These are phyloP conservation scores for Chlamydotis undulata DNA, from an alignment of 2,113 vertebrate species.

Conservation along the genomic window DNA sequence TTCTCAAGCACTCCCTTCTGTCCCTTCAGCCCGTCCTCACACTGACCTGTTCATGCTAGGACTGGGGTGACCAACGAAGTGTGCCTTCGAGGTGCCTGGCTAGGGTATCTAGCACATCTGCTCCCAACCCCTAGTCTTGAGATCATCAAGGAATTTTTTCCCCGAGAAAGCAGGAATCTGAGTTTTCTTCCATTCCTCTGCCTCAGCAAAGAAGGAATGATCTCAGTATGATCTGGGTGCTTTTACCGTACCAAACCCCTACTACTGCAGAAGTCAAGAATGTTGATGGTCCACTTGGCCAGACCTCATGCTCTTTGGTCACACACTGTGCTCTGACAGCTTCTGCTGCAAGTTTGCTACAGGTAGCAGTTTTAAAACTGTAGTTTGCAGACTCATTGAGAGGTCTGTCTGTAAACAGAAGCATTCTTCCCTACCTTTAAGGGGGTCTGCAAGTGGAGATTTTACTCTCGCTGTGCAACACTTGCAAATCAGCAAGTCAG, in stretches of 20 bases:
- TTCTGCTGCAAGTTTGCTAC: neutral
- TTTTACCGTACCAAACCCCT: neutral
- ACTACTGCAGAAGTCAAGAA: neutral
- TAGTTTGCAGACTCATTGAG: neutral
- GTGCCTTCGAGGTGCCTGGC: neutral
- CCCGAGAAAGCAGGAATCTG: neutral
- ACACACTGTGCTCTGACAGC: neutral
- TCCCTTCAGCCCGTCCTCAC: neutral
- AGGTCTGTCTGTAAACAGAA: neutral
- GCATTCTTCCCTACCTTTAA: neutral
- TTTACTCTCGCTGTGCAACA: neutral
- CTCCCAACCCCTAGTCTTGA: neutral
- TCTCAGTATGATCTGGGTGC: neutral
- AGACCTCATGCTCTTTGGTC: neutral
- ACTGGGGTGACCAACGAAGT: neutral
- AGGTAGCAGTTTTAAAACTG: neutral
- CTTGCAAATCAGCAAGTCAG: neutral
- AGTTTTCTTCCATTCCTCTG: neutral
- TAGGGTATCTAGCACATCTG: neutral
- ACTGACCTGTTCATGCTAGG: neutral
- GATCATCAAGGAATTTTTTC: neutral
- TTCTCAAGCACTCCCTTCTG: neutral
- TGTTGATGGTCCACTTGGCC: neutral
- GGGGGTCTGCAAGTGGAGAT: neutral
- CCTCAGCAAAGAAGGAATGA: neutral